Conservation (phyloP, 2,797 vertebrate species). For the Chrysolophus pictus region DNA sequence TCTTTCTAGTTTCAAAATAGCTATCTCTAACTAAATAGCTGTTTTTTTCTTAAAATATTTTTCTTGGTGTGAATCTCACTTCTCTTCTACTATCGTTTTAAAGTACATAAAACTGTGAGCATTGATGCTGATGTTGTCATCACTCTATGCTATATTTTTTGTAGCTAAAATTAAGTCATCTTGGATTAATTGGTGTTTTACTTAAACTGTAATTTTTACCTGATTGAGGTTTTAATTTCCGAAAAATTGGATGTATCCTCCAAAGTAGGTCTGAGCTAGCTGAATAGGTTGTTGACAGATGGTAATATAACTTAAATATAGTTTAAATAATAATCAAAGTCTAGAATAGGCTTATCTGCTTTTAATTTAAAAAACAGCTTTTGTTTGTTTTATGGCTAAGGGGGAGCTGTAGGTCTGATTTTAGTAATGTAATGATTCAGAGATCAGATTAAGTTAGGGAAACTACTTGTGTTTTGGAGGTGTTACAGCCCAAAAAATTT, state of each 20-base stretch:
- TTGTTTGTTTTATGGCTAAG: neutral
- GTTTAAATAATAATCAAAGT: neutral
- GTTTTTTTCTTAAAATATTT: neutral
- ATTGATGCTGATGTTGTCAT: neutral
- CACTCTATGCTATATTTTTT: neutral
- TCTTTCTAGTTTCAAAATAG: neutral
- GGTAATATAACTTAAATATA: neutral
- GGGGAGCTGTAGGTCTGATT: neutral
- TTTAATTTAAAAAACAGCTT: neutral
- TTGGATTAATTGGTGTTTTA: neutral
- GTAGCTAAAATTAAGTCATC: neutral
- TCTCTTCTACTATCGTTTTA: neutral
- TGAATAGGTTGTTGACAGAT: neutral
- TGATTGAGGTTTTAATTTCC: neutral
- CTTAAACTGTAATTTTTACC: neutral
- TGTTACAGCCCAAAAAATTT: neutral
- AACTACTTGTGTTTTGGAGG: neutral
- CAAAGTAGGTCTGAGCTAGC: neutral
- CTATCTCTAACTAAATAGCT: neutral
- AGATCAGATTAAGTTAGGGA: neutral
- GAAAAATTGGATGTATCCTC: neutral
- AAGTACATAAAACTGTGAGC: neutral
- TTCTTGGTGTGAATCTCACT: neutral
- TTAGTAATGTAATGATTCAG: neutral
- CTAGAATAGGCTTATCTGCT: neutral